Conservation (phyloP, 2,797 vertebrate genomes). For the Lacerta viridis region DNA sequence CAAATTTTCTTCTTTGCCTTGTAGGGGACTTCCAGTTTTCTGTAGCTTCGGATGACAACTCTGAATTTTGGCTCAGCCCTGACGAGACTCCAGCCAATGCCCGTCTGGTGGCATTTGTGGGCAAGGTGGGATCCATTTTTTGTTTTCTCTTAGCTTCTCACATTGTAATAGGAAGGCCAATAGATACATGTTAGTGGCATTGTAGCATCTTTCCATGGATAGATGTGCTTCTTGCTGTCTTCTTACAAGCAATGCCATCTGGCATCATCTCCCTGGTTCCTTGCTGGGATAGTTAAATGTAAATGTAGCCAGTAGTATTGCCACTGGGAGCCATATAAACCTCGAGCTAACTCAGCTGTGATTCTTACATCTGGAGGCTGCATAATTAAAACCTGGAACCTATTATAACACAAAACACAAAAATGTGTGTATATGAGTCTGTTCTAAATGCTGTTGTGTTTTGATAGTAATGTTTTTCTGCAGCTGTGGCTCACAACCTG, state of each 20-base stretch:
- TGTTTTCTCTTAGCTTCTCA: accelerated
- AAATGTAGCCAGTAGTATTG: constrained; percentile 24
- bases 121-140: constrained; percentile 82
- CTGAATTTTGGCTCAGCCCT: constrained; percentile 96
- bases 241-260: neutral
- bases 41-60: constrained; percentile 97
- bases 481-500: neutral
- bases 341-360: constrained; percentile 31
- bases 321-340: constrained; percentile 28
- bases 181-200: neutral
- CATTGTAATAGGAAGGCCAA: neutral
- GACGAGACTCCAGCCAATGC: constrained; percentile 92
- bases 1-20: constrained; percentile 29
- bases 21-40: constrained; percentile 98
- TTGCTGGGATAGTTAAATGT: constrained; percentile 40
- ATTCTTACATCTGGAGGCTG: constrained; percentile 38
- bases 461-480: neutral
- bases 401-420: constrained; percentile 5
- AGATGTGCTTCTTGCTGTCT: neutral
- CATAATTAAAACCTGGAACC: constrained; percentile 1
- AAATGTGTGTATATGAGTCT: neutral
- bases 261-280: constrained; percentile 7
- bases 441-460: neutral
- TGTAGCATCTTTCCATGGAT: neutral
- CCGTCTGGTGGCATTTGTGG: constrained; percentile 91